Evolutionary conservation across 30 jellyfish, hydroid and myxozoan species (phyloP), one percentile per base, ranked within the genome.

Genomic region (Aurelia sp.): DNA sequence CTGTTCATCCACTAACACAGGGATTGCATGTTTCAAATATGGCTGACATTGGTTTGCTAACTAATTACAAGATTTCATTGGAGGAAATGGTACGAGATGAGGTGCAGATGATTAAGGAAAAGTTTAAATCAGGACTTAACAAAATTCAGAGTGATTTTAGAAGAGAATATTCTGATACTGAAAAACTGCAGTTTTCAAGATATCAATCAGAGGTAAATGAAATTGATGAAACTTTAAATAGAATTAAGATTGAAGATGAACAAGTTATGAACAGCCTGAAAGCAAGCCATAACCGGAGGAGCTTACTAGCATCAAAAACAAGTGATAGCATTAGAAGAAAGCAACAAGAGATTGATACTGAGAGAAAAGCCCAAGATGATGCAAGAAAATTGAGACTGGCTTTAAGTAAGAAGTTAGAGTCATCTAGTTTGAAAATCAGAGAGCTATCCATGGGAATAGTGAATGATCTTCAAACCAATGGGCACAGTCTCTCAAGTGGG

Each of bases 41-140:
- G 22, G 91, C 71, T 53, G 79, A 65, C 1, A 8, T 63, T 59
- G 89, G 50, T 6, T 35, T 70, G 53, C 27, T 74, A 0, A 22
- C 44, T 41, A 52, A 58, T 13, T 61, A 53, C 74, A 61, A 30
- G 27, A 57, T 17, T 50, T 66, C 63, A 40, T 23, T 74, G 27
- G 86, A 65, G 31, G 72, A 76, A 20, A 74, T 74, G 17, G 80
- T 66, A 21, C 74, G 47, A 63, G 74, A 58, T 7, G 84, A 73
- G 51, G 71, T 61, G 33, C 76, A 20, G n/a, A 48, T 18, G 19
- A 86, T 67, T 41, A 73, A 75, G 60, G 55, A 51, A 31, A 71
- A 86, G 1, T 86, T 68, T 44, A 17, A 65, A 68, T 9, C 40
- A 13, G 85, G 84, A 20, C 19, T 86, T 41, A 37, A 74, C 4